Conservation (phyloP, 2,113 vertebrate species). For the Apteryx owenii region DNA sequence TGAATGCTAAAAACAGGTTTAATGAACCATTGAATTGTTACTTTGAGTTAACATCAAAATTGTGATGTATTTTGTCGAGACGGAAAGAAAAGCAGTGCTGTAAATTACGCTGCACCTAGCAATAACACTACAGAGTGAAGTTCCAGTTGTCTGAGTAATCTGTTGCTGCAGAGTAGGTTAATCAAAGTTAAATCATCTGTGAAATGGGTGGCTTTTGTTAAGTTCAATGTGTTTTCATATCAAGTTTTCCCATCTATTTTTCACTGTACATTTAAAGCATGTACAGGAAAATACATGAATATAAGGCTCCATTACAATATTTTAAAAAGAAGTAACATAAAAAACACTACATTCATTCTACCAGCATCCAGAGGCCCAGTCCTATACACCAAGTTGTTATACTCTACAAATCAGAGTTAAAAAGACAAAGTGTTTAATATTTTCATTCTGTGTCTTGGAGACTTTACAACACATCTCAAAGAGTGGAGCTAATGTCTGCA, state of each 20-base stretch:
- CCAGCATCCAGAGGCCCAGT: background rate
- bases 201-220: constrained; percentile 86
- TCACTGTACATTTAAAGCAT: constrained; percentile 57
- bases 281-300: background rate
- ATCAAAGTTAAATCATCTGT: constrained; percentile 87
- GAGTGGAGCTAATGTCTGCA: background rate
- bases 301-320: background rate
- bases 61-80: constrained; percentile 81
- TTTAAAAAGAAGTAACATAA: background rate
- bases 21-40: constrained; percentile 81
- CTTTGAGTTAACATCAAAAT: constrained; percentile 80
- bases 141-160: constrained; percentile 80
- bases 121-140: constrained; percentile 75
- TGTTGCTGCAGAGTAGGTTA: constrained; percentile 79
- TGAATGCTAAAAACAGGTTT: constrained; percentile 75
- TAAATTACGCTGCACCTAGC: constrained; percentile 77
- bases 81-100: constrained; percentile 74
- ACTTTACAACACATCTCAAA: background rate
- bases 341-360: background rate
- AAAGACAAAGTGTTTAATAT: background rate
- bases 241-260: constrained; percentile 64
- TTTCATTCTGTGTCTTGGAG: background rate
- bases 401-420: background rate
- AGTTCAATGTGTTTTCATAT: constrained; percentile 70
- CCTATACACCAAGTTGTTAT: background rate